A percentile compares a stretch with the other conserved stretches of the same genome.
These are phyloP conservation scores for Apaloderma vittatum DNA, from an alignment of 2,113 vertebrate genomes.

Conservation along the genomic window DNA sequence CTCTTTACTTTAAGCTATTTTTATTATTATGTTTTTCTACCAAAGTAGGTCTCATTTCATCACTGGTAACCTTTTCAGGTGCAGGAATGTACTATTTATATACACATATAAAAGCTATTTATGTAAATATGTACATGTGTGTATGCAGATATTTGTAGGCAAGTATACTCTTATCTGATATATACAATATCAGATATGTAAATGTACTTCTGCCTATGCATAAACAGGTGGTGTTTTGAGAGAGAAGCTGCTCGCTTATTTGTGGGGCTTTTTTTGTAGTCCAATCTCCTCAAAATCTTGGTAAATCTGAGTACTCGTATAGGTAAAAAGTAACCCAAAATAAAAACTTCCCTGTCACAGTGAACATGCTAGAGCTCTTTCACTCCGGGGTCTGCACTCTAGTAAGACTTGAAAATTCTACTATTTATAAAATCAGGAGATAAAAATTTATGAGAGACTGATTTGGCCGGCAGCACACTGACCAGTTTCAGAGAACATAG, in stretches of 20 bases:
- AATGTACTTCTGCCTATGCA: not conserved
- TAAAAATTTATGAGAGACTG: not conserved
- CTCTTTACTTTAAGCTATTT: not conserved
- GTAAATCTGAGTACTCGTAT: accelerated
- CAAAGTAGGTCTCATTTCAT: not conserved
- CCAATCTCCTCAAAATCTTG: not conserved
- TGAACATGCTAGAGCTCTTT: not conserved
- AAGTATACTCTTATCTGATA: not conserved
- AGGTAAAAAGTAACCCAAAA: not conserved
- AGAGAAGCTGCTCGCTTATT: not conserved
- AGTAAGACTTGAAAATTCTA: not conserved
- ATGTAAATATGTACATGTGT: not conserved
- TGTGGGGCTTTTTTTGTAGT: not conserved
- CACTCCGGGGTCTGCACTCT: not conserved
- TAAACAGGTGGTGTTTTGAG: not conserved
- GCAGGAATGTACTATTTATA: not conserved
- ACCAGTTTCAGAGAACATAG: not conserved
- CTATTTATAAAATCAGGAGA: not conserved
- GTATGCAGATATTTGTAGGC: not conserved
- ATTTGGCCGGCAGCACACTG: accelerated
- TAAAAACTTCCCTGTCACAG: not conserved
- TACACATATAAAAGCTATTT: not conserved
- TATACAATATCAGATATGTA: not conserved
- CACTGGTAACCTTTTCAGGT: not conserved
- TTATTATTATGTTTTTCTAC: not conserved